phyloP scores from a whole-genome alignment of 2,113 vertebrate species.

The Hydrolagus affinis region DNA sequence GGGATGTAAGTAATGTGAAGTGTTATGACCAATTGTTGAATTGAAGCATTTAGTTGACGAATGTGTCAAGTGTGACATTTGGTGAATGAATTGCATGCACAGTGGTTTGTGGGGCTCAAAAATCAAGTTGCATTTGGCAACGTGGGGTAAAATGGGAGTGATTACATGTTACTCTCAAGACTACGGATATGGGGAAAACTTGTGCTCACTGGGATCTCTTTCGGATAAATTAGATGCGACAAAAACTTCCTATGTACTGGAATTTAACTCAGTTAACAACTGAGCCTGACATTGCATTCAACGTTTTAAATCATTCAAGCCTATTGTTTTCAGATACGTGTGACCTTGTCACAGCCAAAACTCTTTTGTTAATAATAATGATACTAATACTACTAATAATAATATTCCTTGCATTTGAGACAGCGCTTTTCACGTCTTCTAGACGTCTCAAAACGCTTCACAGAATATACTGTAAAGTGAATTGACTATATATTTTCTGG shows the following conservation, averaged over 20 bases:
- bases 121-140: not conserved
- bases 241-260: no score
- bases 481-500: no score
- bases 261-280: no score
- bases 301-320: not conserved
- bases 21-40: not conserved
- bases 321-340: not conserved
- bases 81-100: no score
- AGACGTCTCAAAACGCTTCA: no score
- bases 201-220: no score
- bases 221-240: no score
- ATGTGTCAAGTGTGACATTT: not conserved
- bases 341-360: not conserved
- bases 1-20: not conserved
- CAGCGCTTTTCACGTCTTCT: no score
- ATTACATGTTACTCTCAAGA: not conserved
- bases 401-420: no score
- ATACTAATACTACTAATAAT: no score
- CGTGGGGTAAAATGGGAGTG: not conserved
- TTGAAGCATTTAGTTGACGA: not conserved
- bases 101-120: not conserved
- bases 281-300: not conserved
- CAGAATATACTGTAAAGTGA: no score
- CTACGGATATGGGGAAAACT: no score
- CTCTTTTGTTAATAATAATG: not conserved